phyloP scores from a whole-genome alignment of 2,113 vertebrate species.

The Eulemur rufifrons region DNA sequence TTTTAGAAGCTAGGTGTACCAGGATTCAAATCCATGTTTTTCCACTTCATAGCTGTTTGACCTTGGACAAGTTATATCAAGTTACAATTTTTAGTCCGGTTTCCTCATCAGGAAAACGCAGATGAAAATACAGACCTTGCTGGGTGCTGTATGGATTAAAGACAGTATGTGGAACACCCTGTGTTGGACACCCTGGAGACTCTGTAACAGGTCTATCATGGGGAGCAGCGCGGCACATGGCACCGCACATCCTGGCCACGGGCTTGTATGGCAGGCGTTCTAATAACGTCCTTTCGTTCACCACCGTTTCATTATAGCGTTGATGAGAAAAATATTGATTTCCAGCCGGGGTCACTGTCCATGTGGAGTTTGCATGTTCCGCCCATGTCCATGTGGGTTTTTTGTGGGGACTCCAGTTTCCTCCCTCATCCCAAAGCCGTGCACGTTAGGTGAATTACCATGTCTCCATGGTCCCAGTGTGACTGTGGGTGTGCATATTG shows the following conservation, averaged over 20 bases:
- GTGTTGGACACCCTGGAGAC: neutral
- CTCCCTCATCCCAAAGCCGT: neutral
- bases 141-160: neutral
- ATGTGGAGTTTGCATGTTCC: neutral
- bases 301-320: neutral
- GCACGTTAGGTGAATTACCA: neutral
- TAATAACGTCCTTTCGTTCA: neutral
- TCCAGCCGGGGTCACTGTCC: neutral
- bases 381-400: neutral
- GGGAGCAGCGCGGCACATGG: rapidly evolving
- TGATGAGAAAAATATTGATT: neutral
- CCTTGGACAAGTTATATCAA: neutral
- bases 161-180: too few species aligned
- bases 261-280: neutral
- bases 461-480: neutral
- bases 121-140: neutral
- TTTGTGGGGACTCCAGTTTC: neutral
- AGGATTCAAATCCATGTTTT: neutral
- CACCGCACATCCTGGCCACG: rapidly evolving
- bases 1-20: neutral
- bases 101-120: neutral
- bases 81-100: neutral
- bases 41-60: neutral
- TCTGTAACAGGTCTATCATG: neutral
- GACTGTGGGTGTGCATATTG: neutral